Conservation (phyloP, 2,888 invertebrate species). For the Diachrysia chrysitis region DNA sequence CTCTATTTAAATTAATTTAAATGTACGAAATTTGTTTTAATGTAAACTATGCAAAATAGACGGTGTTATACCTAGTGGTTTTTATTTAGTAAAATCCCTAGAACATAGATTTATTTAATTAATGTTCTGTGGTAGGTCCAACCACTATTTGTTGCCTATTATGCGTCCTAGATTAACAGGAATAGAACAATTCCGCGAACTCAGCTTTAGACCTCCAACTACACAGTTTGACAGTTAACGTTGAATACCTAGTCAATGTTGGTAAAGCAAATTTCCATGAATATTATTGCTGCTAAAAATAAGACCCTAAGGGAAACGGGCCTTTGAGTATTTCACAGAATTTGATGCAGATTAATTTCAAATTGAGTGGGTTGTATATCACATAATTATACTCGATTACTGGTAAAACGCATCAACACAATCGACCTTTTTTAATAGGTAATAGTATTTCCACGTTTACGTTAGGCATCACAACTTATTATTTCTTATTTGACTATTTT, state of each 20-base stretch:
- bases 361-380: neutral
- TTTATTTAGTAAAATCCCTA: neutral
- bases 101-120: neutral
- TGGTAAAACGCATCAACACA: neutral
- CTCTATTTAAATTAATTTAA: constrained; percentile 11
- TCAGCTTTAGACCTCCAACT: neutral
- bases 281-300: neutral
- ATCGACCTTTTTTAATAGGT: no score
- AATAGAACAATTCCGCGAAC: neutral
- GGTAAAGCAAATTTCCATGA: neutral
- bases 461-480: no score
- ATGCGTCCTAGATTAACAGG: neutral
- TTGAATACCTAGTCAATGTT: neutral
- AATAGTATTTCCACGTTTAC: no score
- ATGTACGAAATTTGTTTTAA: neutral
- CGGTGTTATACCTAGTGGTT: neutral
- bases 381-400: neutral
- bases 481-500: no score
- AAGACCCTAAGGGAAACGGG: neutral
- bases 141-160: neutral
- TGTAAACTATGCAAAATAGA: no score
- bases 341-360: neutral
- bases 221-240: neutral
- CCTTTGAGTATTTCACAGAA: neutral
- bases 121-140: neutral